These are phyloP conservation scores for Holothuria scabra DNA, from an alignment of 53 echinoderm and acorn worm genomes.

Conservation along the genomic window DNA sequence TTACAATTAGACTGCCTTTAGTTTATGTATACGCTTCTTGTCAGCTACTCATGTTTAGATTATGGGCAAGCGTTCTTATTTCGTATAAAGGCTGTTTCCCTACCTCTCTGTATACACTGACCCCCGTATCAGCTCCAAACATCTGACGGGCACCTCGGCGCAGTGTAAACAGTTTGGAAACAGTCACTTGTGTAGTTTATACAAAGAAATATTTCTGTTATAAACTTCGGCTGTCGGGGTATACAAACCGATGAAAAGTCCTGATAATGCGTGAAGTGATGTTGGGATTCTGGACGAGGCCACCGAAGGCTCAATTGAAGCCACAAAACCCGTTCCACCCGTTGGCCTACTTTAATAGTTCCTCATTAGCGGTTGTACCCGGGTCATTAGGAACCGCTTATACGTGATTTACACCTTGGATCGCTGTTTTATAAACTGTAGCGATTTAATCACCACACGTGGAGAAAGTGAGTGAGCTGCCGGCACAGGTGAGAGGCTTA, in stretches of 20 bases:
- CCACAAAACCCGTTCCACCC: no score
- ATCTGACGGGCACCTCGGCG: constrained; percentile 34
- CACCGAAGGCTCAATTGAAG: not conserved
- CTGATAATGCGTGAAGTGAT: constrained; percentile 24
- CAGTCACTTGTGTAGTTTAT: constrained; percentile 53
- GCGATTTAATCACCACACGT: constrained; percentile 49
- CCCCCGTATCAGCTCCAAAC: constrained; percentile 46
- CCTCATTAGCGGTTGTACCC: constrained; percentile 44
- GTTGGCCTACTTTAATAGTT: constrained; percentile 1
- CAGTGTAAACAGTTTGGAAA: constrained; percentile 54
- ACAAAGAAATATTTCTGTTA: constrained; percentile 53
- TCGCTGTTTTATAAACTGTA: constrained; percentile 45
- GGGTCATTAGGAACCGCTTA: constrained; percentile 54
- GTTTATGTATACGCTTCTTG: constrained; percentile 37
- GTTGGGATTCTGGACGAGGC: constrained; percentile 33
- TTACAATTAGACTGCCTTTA: constrained; percentile 49
- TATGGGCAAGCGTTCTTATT: constrained; percentile 45
- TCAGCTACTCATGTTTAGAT: constrained; percentile 41
- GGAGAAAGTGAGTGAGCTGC: constrained; percentile 26
- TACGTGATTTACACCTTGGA: constrained; percentile 32
- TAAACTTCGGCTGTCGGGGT: constrained; percentile 32
- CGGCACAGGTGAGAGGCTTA: constrained; percentile 37
- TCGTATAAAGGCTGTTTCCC: not conserved
- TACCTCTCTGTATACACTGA: constrained; percentile 34
- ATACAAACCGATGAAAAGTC: constrained; percentile 45